Percentiles rank a stretch among this genome's conserved stretches.
Conservation (phyloP, 2,113 vertebrate genomes). For the Rhea pennata region DNA sequence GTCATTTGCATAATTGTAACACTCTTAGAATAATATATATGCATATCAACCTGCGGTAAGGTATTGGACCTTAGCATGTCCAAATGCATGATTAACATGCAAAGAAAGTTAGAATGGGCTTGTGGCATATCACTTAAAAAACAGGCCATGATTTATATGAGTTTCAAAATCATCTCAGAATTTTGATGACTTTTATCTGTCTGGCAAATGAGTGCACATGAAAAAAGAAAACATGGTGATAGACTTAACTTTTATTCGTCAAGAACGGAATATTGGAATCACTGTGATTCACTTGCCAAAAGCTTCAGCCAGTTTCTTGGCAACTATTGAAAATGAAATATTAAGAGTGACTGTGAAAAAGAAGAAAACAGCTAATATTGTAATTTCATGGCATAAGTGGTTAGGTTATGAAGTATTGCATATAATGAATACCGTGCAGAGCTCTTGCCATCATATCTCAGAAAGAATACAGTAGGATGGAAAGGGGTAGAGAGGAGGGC, state of each 20-base stretch:
- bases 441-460: background rate
- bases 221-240: background rate
- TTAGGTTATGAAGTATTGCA: background rate
- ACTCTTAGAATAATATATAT: too few species aligned
- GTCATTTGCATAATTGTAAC: too few species aligned
- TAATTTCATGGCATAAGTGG: background rate
- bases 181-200: background rate
- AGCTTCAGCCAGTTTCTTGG: background rate
- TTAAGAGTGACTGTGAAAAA: background rate
- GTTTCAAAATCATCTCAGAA: background rate
- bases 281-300: background rate
- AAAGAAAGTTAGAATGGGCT: too few species aligned
- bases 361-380: background rate
- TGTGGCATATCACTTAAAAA: too few species aligned
- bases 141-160: background rate
- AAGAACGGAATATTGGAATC: background rate
- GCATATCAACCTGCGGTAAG: too few species aligned
- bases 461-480: background rate
- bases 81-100: too few species aligned
- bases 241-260: background rate
- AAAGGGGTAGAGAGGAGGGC: background rate
- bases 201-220: background rate
- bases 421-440: background rate
- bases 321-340: background rate
- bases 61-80: too few species aligned